Percentiles rank a stretch among this genome's conserved stretches.
These are phyloP conservation scores for Caranx ignobilis DNA, from an alignment of 2,113 vertebrate genomes.

Conservation along the genomic window DNA sequence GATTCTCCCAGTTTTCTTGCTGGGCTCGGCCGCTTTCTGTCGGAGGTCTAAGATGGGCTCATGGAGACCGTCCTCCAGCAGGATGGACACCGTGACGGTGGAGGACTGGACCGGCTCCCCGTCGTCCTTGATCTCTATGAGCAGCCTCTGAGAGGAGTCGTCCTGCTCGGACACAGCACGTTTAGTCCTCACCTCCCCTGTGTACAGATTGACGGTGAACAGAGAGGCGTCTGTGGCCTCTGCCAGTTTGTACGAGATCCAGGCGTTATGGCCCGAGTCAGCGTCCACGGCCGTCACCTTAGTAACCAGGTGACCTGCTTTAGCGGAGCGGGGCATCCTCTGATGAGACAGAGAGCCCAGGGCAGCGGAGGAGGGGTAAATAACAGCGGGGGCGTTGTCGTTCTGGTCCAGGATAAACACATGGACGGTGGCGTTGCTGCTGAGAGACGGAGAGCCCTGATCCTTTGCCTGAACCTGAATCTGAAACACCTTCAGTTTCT, in stretches of 20 bases:
- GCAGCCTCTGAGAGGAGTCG: slow-evolving; percentile 82
- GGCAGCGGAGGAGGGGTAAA: slow-evolving; percentile 83
- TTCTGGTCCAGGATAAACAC: slow-evolving; percentile 86
- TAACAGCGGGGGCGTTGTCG: slow-evolving; percentile 86
- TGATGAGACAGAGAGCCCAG: slow-evolving; percentile 78
- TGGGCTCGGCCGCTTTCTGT: slow-evolving; percentile 53
- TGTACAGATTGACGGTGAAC: slow-evolving; percentile 86
- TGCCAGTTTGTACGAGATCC: slow-evolving; percentile 87
- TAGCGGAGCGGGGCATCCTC: slow-evolving; percentile 84
- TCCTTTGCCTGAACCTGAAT: slow-evolving; percentile 86
- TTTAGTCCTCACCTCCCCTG: slow-evolving; percentile 88
- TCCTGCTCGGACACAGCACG: slow-evolving; percentile 86
- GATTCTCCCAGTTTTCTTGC: slow-evolving; percentile 74
- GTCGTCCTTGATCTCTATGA: slow-evolving; percentile 87
- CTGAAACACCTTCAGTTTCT: slow-evolving; percentile 86
- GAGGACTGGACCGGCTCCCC: slow-evolving; percentile 88
- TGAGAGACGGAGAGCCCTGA: slow-evolving; percentile 83
- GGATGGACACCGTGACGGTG: slow-evolving; percentile 81
- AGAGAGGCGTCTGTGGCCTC: slow-evolving; percentile 87
- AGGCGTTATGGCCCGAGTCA: slow-evolving; percentile 90
- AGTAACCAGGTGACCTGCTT: slow-evolving; percentile 88
- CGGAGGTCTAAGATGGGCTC: slow-evolving; percentile 69
- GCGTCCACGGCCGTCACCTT: slow-evolving; percentile 91
- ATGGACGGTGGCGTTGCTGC: slow-evolving; percentile 81
- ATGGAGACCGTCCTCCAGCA: slow-evolving; percentile 69